Evolutionary conservation across 2,797 vertebrate genomes (phyloP).

Genomic region (Micromesistius poutassou): DNA sequence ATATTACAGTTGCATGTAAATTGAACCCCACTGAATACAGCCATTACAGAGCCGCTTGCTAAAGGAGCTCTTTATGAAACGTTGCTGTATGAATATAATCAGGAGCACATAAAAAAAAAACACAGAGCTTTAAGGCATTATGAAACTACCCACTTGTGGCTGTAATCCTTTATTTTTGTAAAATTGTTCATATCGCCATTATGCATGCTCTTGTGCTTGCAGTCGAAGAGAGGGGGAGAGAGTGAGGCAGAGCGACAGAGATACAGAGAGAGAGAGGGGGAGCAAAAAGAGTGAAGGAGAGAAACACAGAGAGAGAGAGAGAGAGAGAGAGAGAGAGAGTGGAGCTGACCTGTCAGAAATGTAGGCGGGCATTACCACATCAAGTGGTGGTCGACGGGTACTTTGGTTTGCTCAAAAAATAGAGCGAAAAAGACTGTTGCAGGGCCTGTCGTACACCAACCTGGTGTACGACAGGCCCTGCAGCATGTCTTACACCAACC

Average conservation of each 20-base stretch:
- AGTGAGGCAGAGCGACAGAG: background rate
- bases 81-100: background rate
- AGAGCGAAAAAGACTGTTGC: conserved; percentile 38
- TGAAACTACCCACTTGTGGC: conserved; percentile 48
- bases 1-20: conserved; percentile 27
- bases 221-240: conserved; percentile 15
- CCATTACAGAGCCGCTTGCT: conserved; percentile 32
- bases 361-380: conserved; percentile 57
- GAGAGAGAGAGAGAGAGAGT: conserved; percentile 9
- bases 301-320: background rate
- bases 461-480: no score
- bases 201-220: conserved; percentile 32
- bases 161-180: conserved; percentile 37
- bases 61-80: conserved; percentile 32
- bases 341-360: conserved; percentile 51
- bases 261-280: background rate
- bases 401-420: conserved; percentile 49
- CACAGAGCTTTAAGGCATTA: conserved; percentile 32
- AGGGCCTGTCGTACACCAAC: conserved; percentile 2
- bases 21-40: conserved; percentile 29
- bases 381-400: conserved; percentile 55
- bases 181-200: conserved; percentile 41
- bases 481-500: background rate
- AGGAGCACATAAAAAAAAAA: conserved; percentile 15
- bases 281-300: background rate